These are phyloP conservation scores for Drosophila recens DNA, from an alignment of 2,888 invertebrate species.

Conservation along the genomic window DNA sequence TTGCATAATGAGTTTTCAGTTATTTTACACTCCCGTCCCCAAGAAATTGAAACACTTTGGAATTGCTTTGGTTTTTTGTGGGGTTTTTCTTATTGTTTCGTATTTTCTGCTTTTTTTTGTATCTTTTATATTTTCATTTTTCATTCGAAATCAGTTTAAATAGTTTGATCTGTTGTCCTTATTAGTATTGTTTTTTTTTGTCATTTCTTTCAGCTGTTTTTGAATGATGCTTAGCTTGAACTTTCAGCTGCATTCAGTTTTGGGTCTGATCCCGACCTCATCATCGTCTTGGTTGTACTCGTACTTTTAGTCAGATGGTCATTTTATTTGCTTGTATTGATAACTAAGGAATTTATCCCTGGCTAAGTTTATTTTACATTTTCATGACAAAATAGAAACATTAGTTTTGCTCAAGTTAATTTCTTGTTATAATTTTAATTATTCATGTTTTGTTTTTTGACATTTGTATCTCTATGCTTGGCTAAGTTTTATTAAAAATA, in stretches of 20 bases:
- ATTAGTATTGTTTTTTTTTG: background rate
- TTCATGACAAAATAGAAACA: conserved; percentile 54
- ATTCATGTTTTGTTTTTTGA: conserved; percentile 11
- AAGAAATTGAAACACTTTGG: conserved; percentile 4
- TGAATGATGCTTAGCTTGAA: conserved; percentile 22
- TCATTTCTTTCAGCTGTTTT: background rate
- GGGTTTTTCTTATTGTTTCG: conserved; percentile 24
- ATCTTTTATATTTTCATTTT: conserved; percentile 57
- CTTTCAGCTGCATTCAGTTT: conserved; percentile 15
- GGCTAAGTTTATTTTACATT: conserved; percentile 28
- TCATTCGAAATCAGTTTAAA: conserved; percentile 43
- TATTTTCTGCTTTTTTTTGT: conserved; percentile 28
- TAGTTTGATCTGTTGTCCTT: conserved; percentile 25
- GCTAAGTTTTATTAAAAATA: conserved; percentile 47
- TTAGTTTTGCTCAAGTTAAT: conserved; percentile 4
- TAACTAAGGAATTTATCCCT: conserved; percentile 14
- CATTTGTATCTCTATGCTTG: conserved; percentile 8
- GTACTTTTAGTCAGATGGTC: conserved; percentile 14
- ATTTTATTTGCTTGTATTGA: conserved; percentile 9
- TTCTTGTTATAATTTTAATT: conserved; percentile 3
- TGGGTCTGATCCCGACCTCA: conserved; percentile 9
- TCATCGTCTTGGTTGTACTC: background rate
- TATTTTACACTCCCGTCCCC: background rate
- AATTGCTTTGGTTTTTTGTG: background rate
- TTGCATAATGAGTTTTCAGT: conserved; percentile 12